phyloP scores from a whole-genome alignment of 2,113 vertebrate species.

The Callorhinus ursinus region DNA sequence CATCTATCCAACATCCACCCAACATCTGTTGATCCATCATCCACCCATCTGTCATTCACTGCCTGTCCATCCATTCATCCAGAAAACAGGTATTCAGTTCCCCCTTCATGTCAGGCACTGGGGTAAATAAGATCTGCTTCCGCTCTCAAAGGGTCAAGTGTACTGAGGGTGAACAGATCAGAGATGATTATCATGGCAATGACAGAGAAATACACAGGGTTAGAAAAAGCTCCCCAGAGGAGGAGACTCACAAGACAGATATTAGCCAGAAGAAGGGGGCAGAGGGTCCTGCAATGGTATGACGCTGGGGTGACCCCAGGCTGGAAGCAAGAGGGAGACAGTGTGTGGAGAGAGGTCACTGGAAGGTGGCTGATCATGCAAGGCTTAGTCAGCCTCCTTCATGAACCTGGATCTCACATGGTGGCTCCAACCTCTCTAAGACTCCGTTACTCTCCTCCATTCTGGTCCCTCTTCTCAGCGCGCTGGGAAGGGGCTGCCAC shows the following conservation, averaged over 20 bases:
- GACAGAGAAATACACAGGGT: not conserved
- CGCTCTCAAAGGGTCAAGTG: not conserved
- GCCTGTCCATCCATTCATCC: not conserved
- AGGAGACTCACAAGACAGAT: not conserved
- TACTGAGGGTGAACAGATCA: not conserved
- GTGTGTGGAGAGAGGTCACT: not conserved
- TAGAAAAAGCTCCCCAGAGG: not conserved
- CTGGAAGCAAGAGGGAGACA: not conserved
- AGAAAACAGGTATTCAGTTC: not conserved
- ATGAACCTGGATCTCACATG: not conserved
- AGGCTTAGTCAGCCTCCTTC: too few species aligned
- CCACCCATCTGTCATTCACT: not conserved
- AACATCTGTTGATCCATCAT: not conserved
- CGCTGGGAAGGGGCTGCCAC: not conserved
- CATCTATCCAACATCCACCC: not conserved
- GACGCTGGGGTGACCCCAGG: not conserved
- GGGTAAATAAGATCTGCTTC: not conserved
- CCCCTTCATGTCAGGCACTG: not conserved
- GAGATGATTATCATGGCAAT: fast-evolving
- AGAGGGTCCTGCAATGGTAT: not conserved
- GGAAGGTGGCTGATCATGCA: too few species aligned
- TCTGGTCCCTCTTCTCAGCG: too few species aligned
- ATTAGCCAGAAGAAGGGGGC: too few species aligned
- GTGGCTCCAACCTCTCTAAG: not conserved
- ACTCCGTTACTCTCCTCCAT: not conserved